Evolutionary conservation across 30 jellyfish, hydroid and myxozoan genomes (phyloP).

Genomic region (Hydractinia echinata): DNA sequence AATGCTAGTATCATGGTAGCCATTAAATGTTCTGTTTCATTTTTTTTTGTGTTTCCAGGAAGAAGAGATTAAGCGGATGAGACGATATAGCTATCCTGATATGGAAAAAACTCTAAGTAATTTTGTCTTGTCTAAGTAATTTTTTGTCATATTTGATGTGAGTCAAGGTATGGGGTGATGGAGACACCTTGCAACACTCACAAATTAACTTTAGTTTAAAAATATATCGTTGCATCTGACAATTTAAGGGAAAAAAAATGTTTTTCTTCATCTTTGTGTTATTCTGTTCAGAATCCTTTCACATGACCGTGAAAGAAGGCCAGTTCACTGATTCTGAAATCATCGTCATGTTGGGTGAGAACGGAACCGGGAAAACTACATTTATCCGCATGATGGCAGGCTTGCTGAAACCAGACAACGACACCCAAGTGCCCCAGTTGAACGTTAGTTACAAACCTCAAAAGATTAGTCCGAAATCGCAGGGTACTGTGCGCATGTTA

Average conservation of each 20-base stretch:
- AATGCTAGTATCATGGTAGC: neutral
- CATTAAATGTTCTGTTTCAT: neutral
- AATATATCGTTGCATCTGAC: neutral
- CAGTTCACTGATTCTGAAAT: slow-evolving; percentile 93
- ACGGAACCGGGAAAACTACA: slow-evolving; percentile 98
- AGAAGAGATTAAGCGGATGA: slow-evolving; percentile 87
- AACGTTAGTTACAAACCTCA: slow-evolving; percentile 98
- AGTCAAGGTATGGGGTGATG: too few species aligned
- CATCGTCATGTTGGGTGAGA: slow-evolving; percentile 94
- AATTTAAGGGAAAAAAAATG: neutral
- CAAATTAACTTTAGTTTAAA: too few species aligned
- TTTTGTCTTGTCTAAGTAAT: neutral
- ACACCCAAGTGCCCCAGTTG: slow-evolving; percentile 67
- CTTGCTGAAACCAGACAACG: slow-evolving; percentile 70
- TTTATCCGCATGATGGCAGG: slow-evolving; percentile 99
- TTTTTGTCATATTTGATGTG: neutral
- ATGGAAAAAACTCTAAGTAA: slow-evolving; percentile 67
- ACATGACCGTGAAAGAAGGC: slow-evolving; percentile 68
- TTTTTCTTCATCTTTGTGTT: neutral
- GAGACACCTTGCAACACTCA: too few species aligned
- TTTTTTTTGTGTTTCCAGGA: slow-evolving; percentile 36
- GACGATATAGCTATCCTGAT: slow-evolving; percentile 79
- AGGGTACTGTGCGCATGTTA: slow-evolving; percentile 92
- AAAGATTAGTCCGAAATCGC: slow-evolving; percentile 95
- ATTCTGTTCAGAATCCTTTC: slow-evolving; percentile 56